phyloP scores from a whole-genome alignment of 1,140 invertebrate species.

The Wasmannia auropunctata region DNA sequence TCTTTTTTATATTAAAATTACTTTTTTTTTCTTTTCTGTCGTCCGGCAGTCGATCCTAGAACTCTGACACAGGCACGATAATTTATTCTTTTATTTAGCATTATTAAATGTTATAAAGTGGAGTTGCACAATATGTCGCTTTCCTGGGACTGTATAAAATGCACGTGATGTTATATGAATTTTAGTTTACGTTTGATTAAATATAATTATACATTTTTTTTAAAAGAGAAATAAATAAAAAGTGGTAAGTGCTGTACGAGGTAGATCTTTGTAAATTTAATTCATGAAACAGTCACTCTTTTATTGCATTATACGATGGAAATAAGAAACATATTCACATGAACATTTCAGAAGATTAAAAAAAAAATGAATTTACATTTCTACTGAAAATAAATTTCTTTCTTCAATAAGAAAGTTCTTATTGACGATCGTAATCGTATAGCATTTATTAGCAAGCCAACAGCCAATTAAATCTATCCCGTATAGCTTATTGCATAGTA shows the following conservation, averaged over 20 bases:
- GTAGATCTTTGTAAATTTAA: not conserved
- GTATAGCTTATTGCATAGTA: conserved; percentile 47
- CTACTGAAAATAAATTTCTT: conserved; percentile 10
- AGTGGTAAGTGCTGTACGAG: conserved; percentile 55
- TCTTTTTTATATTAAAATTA: not conserved
- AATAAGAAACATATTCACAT: not conserved
- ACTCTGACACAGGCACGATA: not conserved
- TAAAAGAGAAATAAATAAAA: not conserved
- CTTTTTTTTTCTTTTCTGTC: conserved; percentile 4
- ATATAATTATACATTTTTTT: not conserved
- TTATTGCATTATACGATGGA: not conserved
- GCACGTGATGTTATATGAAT: conserved; percentile 33
- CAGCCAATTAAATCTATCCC: conserved; percentile 71
- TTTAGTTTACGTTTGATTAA: not conserved
- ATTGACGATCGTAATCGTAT: conserved; percentile 20
- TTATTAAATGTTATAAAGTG: conserved; percentile 5
- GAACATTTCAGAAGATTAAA: no score
- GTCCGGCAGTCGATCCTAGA: conserved; percentile 18
- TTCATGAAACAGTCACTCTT: not conserved
- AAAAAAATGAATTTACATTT: not conserved
- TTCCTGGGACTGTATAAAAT: not conserved
- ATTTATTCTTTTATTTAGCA: not conserved
- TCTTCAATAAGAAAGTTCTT: not conserved
- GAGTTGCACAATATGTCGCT: conserved; percentile 28
- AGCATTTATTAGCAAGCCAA: conserved; percentile 74